A percentile compares a stretch with the other conserved stretches of the same genome.
phyloP scores from a whole-genome alignment of 1,140 invertebrate species.

The Trichonephila clavata region DNA sequence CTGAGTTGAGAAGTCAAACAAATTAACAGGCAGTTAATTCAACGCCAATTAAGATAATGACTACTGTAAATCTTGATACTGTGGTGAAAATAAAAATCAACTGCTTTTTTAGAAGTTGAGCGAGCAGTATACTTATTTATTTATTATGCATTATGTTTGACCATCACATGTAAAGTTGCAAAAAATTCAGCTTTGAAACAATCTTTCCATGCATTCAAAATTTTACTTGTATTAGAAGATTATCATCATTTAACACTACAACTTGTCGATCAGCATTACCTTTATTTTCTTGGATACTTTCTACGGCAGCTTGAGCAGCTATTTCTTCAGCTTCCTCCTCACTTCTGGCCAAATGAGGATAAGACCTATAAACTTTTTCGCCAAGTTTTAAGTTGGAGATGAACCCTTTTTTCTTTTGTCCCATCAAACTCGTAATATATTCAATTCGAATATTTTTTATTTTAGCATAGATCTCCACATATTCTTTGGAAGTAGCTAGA shows the following conservation, averaged over 20 bases:
- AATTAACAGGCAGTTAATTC: too few relatives aligned
- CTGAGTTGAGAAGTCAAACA: too few relatives aligned
- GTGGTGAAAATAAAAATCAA: too few relatives aligned
- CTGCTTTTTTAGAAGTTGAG: too few relatives aligned
- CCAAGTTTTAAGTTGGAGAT: constrained; percentile 18
- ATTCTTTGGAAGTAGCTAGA: constrained; percentile 55
- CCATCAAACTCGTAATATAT: not conserved
- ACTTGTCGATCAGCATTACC: constrained; percentile 52
- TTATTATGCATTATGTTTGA: too few relatives aligned
- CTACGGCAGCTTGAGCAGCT: constrained; percentile 47
- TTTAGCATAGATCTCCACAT: constrained; percentile 61
- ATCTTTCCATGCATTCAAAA: not conserved
- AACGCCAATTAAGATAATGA: too few relatives aligned
- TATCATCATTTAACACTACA: constrained; percentile 26
- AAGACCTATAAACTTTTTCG: constrained; percentile 26
- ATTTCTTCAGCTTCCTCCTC: constrained; percentile 46
- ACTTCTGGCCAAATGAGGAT: constrained; percentile 23
- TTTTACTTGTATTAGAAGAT: constrained; percentile 28
- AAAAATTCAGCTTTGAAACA: not conserved
- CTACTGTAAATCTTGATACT: too few relatives aligned
- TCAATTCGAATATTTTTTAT: not conserved
- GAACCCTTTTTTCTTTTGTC: constrained; percentile 65
- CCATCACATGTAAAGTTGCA: not conserved
- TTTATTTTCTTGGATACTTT: constrained; percentile 37
- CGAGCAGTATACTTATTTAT: too few relatives aligned